A percentile compares a stretch with the other conserved stretches of the same genome.
Evolutionary conservation across 92 coral and sea anemone species (phyloP).

Genomic region (Virgularia gustaviana): DNA sequence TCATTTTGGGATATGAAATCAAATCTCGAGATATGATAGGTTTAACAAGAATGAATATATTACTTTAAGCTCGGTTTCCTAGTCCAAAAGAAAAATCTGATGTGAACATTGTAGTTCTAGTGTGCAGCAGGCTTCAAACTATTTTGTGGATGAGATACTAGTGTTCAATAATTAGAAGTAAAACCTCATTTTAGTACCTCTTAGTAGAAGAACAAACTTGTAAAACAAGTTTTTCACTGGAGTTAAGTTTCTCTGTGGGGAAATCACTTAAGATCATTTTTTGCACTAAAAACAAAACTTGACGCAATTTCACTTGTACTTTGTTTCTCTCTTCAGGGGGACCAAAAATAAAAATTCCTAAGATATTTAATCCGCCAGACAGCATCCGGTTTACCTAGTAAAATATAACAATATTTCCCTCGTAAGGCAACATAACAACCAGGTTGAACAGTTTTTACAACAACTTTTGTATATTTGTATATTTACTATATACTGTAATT

Average conservation of each 20-base stretch:
- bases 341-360: conserved; percentile 88
- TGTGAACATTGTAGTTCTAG: too few species aligned
- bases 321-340: conserved; percentile 70
- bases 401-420: too few species aligned
- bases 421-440: not conserved
- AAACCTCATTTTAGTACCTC: too few species aligned
- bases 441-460: not conserved
- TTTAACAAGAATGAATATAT: too few species aligned
- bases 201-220: conserved; percentile 90
- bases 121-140: too few species aligned
- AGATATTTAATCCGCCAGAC: conserved; percentile 75
- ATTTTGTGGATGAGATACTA: conserved; percentile 67
- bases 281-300: conserved; percentile 65
- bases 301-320: conserved; percentile 68
- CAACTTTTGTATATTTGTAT: not conserved
- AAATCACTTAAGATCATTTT: conserved; percentile 42
- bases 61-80: too few species aligned
- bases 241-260: conserved; percentile 6
- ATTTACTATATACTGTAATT: too few species aligned
- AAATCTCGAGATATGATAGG: too few species aligned
- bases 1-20: too few species aligned
- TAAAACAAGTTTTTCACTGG: conserved; percentile 52
- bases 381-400: conserved; percentile 78
- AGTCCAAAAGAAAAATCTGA: too few species aligned
- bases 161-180: too few species aligned